Evolutionary conservation across 2,888 invertebrate species (phyloP).

Genomic region (Hirtodrosophila cameraria): DNA sequence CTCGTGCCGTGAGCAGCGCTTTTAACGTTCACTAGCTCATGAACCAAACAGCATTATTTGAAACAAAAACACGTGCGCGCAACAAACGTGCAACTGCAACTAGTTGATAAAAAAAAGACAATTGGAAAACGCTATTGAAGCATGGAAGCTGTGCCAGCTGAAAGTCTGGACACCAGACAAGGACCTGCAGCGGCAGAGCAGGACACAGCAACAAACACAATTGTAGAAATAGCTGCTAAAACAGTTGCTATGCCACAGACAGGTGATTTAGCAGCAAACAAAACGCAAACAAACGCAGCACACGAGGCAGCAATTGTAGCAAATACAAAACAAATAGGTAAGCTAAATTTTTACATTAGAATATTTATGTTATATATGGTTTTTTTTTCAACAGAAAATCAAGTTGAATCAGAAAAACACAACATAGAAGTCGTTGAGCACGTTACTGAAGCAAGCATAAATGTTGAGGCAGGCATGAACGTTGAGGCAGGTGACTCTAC

Average conservation of each 20-base stretch:
- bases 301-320: constrained; percentile 5
- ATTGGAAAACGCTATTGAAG: background rate
- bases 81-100: constrained; percentile 40
- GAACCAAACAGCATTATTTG: no score
- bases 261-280: background rate
- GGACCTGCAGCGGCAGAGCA: no score
- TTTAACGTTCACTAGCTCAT: no score
- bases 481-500: no score
- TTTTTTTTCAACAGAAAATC: no score
- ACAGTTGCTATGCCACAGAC: no score
- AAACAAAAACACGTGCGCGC: constrained; percentile 58
- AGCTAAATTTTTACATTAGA: background rate
- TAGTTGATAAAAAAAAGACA: constrained; percentile 12
- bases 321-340: constrained; percentile 37
- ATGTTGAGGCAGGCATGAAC: no score
- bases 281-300: background rate
- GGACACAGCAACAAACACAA: background rate
- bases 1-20: no score
- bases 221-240: no score
- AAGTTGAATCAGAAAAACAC: no score
- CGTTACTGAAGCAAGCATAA: no score
- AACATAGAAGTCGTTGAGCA: no score
- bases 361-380: background rate
- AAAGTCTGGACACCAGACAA: background rate
- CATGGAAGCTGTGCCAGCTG: constrained; percentile 18